phyloP scores from a whole-genome alignment of 2,888 invertebrate species.

The Scelioninae gen. 2 region DNA sequence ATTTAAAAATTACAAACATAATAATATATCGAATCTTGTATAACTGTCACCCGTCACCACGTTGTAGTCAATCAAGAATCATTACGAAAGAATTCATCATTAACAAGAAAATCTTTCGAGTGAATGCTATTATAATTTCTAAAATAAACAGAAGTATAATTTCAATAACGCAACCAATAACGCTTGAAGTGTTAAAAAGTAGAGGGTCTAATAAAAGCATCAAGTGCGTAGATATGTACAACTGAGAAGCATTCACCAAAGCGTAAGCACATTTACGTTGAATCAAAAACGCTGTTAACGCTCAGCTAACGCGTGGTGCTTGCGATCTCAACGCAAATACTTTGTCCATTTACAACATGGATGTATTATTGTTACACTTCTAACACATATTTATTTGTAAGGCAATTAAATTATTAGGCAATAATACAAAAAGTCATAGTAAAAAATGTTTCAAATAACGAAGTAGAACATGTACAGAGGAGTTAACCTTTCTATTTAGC shows the following conservation, averaged over 20 bases:
- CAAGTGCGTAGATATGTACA: conserved; percentile 46
- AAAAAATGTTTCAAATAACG: conserved; percentile 29
- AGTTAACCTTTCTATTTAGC: conserved; percentile 15
- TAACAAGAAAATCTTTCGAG: conserved; percentile 27
- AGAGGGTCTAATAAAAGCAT: conserved; percentile 42
- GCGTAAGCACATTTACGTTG: conserved; percentile 54
- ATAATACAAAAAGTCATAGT: conserved; percentile 44
- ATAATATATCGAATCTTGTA: conserved; percentile 30
- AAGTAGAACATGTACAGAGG: conserved; percentile 44
- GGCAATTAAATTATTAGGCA: conserved; percentile 43
- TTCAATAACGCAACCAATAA: conserved; percentile 26
- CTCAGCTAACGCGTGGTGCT: conserved; percentile 35
- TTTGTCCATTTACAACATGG: conserved; percentile 39
- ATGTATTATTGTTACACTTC: conserved; percentile 34
- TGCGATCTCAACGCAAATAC: conserved; percentile 37
- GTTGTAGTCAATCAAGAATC: conserved; percentile 38
- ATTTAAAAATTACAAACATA: conserved; percentile 50
- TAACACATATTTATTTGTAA: conserved; percentile 21
- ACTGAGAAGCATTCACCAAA: conserved; percentile 55
- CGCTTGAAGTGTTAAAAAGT: conserved; percentile 22
- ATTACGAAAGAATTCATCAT: conserved; percentile 28
- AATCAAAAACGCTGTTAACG: conserved; percentile 25
- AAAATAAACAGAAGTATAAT: not conserved
- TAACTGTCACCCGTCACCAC: conserved; percentile 35
- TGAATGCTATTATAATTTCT: conserved; percentile 42